Percentiles rank a stretch among this genome's conserved stretches.
phyloP scores from a whole-genome alignment of 2,797 vertebrate species.

The Botia almorhae region DNA sequence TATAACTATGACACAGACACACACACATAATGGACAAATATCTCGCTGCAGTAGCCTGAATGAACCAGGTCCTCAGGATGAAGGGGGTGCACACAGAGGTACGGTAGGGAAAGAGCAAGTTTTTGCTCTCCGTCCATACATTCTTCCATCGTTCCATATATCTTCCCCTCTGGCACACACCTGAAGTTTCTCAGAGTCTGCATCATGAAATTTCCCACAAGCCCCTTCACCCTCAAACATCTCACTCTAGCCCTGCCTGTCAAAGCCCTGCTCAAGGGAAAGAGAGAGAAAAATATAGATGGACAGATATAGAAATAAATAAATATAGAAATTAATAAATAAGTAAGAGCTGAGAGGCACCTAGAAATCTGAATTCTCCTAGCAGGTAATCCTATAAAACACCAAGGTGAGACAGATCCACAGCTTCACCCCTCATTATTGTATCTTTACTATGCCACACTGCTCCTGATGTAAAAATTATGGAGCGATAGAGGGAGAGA shows the following conservation, averaged over 20 bases:
- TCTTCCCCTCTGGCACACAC: conserved; percentile 18
- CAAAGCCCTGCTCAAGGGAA: conserved; percentile 67
- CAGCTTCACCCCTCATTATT: conserved; percentile 77
- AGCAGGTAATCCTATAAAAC: conserved; percentile 83
- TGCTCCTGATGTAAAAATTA: conserved; percentile 81
- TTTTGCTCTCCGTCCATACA: neutral
- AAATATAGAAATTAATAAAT: conserved; percentile 56
- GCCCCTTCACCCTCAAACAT: conserved; percentile 67
- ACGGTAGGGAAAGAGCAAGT: conserved; percentile 44
- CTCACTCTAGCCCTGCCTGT: conserved; percentile 78
- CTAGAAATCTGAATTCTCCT: conserved; percentile 76
- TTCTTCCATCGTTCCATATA: conserved; percentile 36
- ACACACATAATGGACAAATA: conserved; percentile 35
- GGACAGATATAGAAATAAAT: conserved; percentile 32
- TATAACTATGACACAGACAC: conserved; percentile 22
- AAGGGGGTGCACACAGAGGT: conserved; percentile 53
- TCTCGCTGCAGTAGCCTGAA: conserved; percentile 2
- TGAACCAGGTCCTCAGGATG: conserved; percentile 57
- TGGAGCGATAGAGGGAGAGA: conserved; percentile 70
- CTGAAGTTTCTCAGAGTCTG: conserved; percentile 44
- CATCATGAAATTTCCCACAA: conserved; percentile 53
- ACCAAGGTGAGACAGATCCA: conserved; percentile 80
- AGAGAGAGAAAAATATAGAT: conserved; percentile 39
- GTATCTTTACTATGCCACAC: conserved; percentile 75
- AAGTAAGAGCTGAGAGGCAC: conserved; percentile 49